Conservation (phyloP, 2,888 invertebrate genomes). For the Malachius bipustulatus region DNA sequence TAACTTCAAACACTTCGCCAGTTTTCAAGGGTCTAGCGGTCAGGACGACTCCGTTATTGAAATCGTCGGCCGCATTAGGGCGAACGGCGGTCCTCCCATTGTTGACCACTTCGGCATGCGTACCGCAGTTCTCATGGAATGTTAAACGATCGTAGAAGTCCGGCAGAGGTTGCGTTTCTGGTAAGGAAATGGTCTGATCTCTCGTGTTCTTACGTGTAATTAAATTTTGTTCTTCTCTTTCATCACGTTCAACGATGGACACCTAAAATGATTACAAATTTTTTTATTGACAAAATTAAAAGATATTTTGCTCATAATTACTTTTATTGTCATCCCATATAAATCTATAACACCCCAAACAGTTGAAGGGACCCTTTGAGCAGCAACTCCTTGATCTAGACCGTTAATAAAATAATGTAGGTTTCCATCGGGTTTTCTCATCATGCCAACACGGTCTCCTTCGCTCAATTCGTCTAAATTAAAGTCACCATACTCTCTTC, state of each 20-base stretch:
- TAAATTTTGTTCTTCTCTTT: conserved; percentile 63
- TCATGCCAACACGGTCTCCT: conserved; percentile 87
- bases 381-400: conserved; percentile 83
- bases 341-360: conserved; percentile 93
- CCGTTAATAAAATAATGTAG: conserved; percentile 91
- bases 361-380: conserved; percentile 63
- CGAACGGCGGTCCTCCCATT: conserved; percentile 83
- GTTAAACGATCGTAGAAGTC: conserved; percentile 57
- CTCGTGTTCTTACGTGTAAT: conserved; percentile 54
- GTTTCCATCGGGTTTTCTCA: conserved; percentile 71
- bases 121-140: conserved; percentile 86
- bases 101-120: conserved; percentile 84
- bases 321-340: conserved; percentile 88
- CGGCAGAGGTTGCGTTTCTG: conserved; percentile 39
- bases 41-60: conserved; percentile 88
- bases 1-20: conserved; percentile 87
- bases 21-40: conserved; percentile 74
- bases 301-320: too few species aligned
- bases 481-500: conserved; percentile 84
- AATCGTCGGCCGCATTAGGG: conserved; percentile 86
- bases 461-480: conserved; percentile 89
- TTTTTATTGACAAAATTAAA: conserved; percentile 5
- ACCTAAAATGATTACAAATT: conserved; percentile 38
- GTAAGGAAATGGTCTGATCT: conserved; percentile 34
- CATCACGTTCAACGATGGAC: conserved; percentile 75